Percentiles rank a stretch among this genome's conserved stretches.
Conservation (phyloP, 2,888 invertebrate species). For the Pecten maximus region DNA sequence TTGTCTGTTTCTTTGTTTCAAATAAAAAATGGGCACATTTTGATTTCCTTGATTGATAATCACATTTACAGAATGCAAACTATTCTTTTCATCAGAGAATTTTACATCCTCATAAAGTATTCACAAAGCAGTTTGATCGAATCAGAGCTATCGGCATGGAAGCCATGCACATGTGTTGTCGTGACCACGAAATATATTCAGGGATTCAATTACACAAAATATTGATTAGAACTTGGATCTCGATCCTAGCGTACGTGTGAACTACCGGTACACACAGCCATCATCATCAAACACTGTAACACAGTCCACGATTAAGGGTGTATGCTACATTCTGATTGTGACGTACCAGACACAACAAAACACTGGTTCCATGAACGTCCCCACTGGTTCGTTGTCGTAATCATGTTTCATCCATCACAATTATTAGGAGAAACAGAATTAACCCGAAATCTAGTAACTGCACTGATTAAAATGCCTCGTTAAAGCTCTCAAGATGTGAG, state of each 20-base stretch:
- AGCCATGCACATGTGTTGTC: neutral
- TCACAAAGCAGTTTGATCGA: neutral
- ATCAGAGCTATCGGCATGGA: neutral
- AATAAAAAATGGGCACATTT: too few relatives aligned
- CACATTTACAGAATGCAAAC: neutral
- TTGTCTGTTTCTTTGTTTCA: neutral
- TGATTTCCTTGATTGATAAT: neutral
- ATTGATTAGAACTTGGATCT: neutral
- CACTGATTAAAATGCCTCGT: too few relatives aligned
- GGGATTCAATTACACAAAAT: slow-evolving; percentile 2
- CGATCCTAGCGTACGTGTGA: neutral
- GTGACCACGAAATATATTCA: neutral
- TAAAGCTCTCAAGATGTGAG: too few relatives aligned
- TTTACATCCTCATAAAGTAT: neutral
- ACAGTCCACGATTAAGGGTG: neutral
- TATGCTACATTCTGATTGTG: neutral
- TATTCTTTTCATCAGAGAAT: neutral
- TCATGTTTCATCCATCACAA: too few relatives aligned
- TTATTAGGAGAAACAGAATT: too few relatives aligned
- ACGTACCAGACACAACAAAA: too few relatives aligned
- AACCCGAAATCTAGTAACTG: too few relatives aligned
- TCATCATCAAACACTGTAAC: neutral
- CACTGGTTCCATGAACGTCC: too few relatives aligned
- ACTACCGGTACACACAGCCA: neutral
- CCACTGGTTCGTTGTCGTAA: too few relatives aligned